These are phyloP conservation scores for Diadegma fenestrale DNA, from an alignment of 2,888 invertebrate species.

Conservation along the genomic window DNA sequence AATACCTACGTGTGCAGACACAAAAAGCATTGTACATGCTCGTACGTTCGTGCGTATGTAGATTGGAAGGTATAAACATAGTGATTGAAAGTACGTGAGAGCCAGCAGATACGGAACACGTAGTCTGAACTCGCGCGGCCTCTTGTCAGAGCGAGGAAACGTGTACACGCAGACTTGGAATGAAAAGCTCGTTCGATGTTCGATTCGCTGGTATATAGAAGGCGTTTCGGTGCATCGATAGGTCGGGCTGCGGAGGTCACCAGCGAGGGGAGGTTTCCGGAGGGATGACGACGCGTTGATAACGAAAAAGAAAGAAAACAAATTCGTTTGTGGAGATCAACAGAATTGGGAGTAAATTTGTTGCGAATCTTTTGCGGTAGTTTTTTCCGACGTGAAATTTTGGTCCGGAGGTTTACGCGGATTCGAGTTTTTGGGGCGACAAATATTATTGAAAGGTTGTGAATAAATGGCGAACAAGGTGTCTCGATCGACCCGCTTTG, in stretches of 20 bases:
- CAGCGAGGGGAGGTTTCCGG: background rate
- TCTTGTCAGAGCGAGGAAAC: constrained; percentile 54
- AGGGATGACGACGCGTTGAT: background rate
- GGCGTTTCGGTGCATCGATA: background rate
- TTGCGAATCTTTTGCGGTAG: too few species aligned
- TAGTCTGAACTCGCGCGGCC: constrained; percentile 24
- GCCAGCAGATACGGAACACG: constrained; percentile 32
- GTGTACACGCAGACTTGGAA: constrained; percentile 25
- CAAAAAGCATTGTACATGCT: background rate
- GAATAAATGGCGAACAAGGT: background rate
- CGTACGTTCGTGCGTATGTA: background rate
- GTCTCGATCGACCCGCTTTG: background rate
- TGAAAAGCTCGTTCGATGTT: background rate
- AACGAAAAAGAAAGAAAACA: background rate
- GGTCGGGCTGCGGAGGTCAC: background rate
- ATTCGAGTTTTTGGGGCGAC: background rate
- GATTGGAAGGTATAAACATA: background rate
- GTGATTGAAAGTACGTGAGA: background rate
- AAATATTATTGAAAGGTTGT: background rate
- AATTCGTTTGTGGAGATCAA: background rate
- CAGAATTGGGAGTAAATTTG: too few species aligned
- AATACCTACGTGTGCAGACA: constrained; percentile 34
- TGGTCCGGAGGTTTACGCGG: too few species aligned
- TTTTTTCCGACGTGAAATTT: too few species aligned
- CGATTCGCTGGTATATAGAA: background rate